phyloP scores from a whole-genome alignment of 1,140 invertebrate species.

The Luehdorfia chinensis region DNA sequence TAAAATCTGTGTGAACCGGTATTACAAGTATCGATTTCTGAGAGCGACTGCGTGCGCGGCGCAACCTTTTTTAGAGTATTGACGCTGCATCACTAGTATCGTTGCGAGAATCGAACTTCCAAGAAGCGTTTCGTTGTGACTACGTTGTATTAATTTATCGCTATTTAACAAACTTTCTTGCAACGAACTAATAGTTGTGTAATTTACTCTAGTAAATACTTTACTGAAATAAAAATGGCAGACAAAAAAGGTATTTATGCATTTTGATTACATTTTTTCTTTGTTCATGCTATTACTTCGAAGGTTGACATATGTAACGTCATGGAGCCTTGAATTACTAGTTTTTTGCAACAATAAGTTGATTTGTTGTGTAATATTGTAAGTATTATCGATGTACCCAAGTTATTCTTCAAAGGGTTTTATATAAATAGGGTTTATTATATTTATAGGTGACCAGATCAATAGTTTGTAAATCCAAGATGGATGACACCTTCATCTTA shows the following conservation, averaged over 20 bases:
- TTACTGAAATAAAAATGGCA: conserved; percentile 61
- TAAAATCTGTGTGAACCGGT: conserved; percentile 8
- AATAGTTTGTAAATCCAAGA: conserved; percentile 52
- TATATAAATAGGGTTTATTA: too few relatives aligned
- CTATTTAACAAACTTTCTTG: conserved; percentile 36
- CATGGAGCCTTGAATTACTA: conserved; percentile 45
- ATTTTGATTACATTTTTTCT: conserved; percentile 51
- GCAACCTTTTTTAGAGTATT: conserved; percentile 4
- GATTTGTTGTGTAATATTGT: background rate
- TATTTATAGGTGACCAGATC: conserved; percentile 27
- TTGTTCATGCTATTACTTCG: conserved; percentile 53
- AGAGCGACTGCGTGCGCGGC: conserved; percentile 8
- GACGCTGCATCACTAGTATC: conserved; percentile 37
- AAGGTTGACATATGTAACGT: conserved; percentile 69
- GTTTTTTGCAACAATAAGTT: conserved; percentile 29
- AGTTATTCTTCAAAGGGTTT: background rate
- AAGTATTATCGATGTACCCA: background rate
- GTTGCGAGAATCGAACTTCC: conserved; percentile 47
- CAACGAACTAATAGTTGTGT: conserved; percentile 35
- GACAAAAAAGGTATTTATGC: conserved; percentile 73
- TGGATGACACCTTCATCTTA: conserved; percentile 37
- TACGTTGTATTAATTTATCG: conserved; percentile 38
- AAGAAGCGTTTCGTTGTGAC: conserved; percentile 34
- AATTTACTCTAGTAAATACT: conserved; percentile 41
- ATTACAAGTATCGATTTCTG: conserved; percentile 5